phyloP scores from a whole-genome alignment of 2,888 invertebrate species.

The Diaprepes abbreviatus region DNA sequence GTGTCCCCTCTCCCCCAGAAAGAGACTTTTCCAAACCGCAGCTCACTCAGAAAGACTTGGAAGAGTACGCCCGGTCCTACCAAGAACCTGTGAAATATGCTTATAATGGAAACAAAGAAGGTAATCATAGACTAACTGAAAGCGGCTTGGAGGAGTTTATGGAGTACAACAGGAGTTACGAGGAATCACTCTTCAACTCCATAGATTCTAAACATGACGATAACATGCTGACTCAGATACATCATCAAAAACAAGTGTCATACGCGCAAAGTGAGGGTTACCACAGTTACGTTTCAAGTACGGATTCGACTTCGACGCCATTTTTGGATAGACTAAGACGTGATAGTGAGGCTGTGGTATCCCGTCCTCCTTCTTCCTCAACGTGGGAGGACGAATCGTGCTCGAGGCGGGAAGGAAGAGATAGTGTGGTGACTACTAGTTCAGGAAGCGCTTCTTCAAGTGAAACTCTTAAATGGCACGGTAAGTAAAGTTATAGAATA shows the following conservation, averaged over 20 bases:
- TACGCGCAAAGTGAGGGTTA: constrained; percentile 87
- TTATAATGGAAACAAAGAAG: constrained; percentile 29
- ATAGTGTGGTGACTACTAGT: constrained; percentile 75
- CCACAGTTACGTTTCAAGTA: constrained; percentile 84
- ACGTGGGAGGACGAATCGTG: constrained; percentile 44
- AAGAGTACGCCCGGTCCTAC: constrained; percentile 76
- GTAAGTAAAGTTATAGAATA: no score
- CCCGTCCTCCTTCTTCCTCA: constrained; percentile 62
- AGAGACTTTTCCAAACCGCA: constrained; percentile 70
- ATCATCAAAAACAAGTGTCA: constrained; percentile 81
- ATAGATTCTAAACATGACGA: constrained; percentile 66
- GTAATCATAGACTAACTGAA: constrained; percentile 55
- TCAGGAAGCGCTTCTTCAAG: constrained; percentile 77
- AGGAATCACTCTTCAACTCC: constrained; percentile 66
- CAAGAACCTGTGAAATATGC: constrained; percentile 41
- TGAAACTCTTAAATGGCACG: constrained; percentile 85
- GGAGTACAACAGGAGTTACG: constrained; percentile 77
- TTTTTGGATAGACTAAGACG: constrained; percentile 80
- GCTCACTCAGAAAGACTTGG: constrained; percentile 77
- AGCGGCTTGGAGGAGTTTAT: constrained; percentile 74
- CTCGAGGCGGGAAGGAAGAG: constrained; percentile 68
- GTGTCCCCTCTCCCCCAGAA: constrained; percentile 80
- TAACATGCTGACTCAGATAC: constrained; percentile 69
- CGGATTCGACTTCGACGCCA: constrained; percentile 82
- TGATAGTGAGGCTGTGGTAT: constrained; percentile 72